Conservation (phyloP, 2,113 vertebrate genomes). For the Mirza zaza region DNA sequence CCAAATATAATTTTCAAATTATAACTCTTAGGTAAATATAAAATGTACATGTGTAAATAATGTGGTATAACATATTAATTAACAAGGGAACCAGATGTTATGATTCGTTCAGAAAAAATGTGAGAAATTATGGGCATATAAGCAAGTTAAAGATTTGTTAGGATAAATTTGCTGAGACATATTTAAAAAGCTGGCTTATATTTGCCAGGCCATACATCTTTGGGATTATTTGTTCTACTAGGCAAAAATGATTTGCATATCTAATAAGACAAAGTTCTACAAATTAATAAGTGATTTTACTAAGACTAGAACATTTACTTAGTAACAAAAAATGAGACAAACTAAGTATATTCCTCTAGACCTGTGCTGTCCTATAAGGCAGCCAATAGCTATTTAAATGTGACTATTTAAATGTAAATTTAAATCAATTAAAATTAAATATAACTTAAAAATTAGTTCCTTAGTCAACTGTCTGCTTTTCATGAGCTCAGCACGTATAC, state of each 20-base stretch:
- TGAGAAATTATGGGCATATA: not conserved
- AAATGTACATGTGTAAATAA: not conserved
- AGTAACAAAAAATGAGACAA: not conserved
- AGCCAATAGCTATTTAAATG: not conserved
- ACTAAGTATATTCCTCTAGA: not conserved
- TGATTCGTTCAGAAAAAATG: not conserved
- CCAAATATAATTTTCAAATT: not conserved
- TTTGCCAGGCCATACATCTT: not conserved
- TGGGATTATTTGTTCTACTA: not conserved
- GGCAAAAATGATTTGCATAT: not conserved
- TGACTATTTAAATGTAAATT: not conserved
- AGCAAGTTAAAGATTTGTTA: not conserved
- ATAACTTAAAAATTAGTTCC: not conserved
- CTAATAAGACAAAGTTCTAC: not conserved
- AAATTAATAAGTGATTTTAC: not conserved
- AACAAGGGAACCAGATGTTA: not conserved
- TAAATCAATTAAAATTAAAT: not conserved
- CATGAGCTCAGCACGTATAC: accelerated
- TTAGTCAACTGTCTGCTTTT: not conserved
- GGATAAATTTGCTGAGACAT: not conserved
- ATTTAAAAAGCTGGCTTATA: not conserved
- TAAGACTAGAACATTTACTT: not conserved
- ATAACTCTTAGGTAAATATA: not conserved
- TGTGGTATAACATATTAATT: not conserved
- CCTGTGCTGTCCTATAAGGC: too few species aligned